Percentiles rank a stretch among this genome's conserved stretches.
These are phyloP conservation scores for Cantharis rufa DNA, from an alignment of 2,888 invertebrate species.

Conservation along the genomic window DNA sequence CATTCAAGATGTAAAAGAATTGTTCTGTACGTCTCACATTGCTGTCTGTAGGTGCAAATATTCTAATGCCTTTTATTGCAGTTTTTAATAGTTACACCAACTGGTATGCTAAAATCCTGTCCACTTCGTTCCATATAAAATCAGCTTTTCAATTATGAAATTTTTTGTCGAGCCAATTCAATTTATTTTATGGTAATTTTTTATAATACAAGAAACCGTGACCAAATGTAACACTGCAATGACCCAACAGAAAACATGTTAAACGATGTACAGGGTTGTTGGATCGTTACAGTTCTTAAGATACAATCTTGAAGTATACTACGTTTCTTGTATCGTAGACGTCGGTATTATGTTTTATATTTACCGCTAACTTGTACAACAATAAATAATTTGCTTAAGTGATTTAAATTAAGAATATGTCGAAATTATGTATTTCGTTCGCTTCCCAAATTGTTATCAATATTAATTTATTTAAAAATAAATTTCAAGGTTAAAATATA, in stretches of 20 bases:
- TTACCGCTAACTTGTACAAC: not conserved
- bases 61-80: not conserved
- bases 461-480: not conserved
- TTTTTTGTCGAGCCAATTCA: not conserved
- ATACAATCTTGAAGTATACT: conserved; percentile 21
- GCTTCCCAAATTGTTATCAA: conserved; percentile 4
- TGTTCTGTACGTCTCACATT: too few relatives aligned
- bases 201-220: conserved; percentile 14
- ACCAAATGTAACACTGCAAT: conserved; percentile 18
- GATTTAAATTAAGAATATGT: conserved; percentile 6
- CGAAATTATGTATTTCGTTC: not conserved
- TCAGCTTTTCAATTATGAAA: not conserved
- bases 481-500: not conserved
- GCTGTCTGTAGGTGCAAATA: not conserved
- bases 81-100: not conserved
- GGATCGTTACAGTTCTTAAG: conserved; percentile 16
- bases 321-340: conserved; percentile 15
- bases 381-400: not conserved
- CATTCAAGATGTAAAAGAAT: not conserved
- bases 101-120: not conserved
- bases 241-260: conserved; percentile 13
- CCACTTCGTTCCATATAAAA: not conserved
- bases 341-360: conserved; percentile 3
- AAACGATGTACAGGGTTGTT: conserved; percentile 21
- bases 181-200: not conserved